These are phyloP conservation scores for Aldrovandia affinis DNA, from an alignment of 2,797 vertebrate species.

Conservation along the genomic window DNA sequence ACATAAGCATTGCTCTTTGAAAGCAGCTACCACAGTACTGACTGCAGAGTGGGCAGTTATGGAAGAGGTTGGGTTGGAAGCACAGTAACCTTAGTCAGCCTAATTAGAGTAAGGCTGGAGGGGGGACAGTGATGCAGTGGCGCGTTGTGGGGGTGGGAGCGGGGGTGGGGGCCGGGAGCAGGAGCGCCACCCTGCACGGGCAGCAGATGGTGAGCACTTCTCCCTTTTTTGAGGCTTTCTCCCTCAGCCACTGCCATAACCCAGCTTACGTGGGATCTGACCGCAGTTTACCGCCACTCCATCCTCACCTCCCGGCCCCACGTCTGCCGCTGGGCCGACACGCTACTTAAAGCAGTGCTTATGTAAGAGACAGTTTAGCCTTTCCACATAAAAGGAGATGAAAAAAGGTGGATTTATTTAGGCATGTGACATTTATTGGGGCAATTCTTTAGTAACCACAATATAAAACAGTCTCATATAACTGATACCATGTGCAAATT, in stretches of 20 bases:
- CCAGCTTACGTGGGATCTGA: conserved; percentile 73
- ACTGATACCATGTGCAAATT: background rate
- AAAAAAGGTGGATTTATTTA: background rate
- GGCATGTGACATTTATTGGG: background rate
- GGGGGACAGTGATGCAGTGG: conserved; percentile 8
- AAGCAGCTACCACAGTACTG: conserved; percentile 7
- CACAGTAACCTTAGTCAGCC: too few relatives aligned
- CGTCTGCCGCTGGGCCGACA: background rate
- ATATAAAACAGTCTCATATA: background rate
- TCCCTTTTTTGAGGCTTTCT: conserved; percentile 43
- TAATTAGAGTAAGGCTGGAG: conserved; percentile 33
- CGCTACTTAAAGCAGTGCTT: background rate
- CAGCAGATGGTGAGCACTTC: conserved; percentile 74
- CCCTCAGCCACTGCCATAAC: conserved; percentile 58
- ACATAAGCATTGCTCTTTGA: background rate
- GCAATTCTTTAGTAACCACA: background rate
- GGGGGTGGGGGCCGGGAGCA: background rate
- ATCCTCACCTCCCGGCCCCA: conserved; percentile 3
- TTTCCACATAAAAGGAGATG: background rate
- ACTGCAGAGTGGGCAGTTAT: background rate
- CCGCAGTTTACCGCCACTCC: conserved; percentile 69
- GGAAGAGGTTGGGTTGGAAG: background rate
- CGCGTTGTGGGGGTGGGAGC: too few relatives aligned
- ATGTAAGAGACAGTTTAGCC: background rate
- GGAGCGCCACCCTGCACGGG: background rate